Base-by-base conservation (phyloP, 1,140 invertebrate species). In the Magallana angulata region DNA sequence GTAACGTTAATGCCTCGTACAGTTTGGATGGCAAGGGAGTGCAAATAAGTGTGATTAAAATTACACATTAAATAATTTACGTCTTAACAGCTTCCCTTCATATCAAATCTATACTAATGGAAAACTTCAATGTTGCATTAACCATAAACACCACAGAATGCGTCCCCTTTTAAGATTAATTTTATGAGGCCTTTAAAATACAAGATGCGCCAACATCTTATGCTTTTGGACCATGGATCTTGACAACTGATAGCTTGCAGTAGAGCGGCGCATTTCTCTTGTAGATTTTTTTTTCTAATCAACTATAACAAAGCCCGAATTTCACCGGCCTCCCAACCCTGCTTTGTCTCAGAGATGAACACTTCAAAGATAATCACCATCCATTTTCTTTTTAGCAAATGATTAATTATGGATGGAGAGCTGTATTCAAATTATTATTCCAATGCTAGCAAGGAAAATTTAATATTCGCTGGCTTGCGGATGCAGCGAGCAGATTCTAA, bases 291-390 rank as follows among this genome's bases (percentile, higher is more conserved):
- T 76, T 76, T 30, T 76, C 68, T 76, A 76, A 76, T 76, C 68
- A 76, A 24, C 68, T 30, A 76, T 9, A 30, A 76, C 18, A 76
- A 76, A 30, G 24, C 18, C 68, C 68, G 36, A 76, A 76, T 76
- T 76, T 76, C 24, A 76, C 68, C 12, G 9, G 68, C 36, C 36
- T 30, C 14, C 68, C 11, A 48, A 76, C 68, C 24, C 68, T 76
- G 68, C 9, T 76, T 30, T 76, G 24, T 76, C 68, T 76, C 68
- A 76, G 18, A 36, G 68, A 48, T 8, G 68, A 24, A 76, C n/a
- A 76, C 68, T 76, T 76, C 68, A 76, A 76, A 76, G 68, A 30
- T 76, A 76, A 76, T 76, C 68, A 76, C 68, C 18, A 30, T 76
- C 68, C 30, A 48, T 76, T 68, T 76, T 76, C 68, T 18, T 76